Conservation (phyloP, 92 coral and sea anemone genomes). For the Porites divaricata region DNA sequence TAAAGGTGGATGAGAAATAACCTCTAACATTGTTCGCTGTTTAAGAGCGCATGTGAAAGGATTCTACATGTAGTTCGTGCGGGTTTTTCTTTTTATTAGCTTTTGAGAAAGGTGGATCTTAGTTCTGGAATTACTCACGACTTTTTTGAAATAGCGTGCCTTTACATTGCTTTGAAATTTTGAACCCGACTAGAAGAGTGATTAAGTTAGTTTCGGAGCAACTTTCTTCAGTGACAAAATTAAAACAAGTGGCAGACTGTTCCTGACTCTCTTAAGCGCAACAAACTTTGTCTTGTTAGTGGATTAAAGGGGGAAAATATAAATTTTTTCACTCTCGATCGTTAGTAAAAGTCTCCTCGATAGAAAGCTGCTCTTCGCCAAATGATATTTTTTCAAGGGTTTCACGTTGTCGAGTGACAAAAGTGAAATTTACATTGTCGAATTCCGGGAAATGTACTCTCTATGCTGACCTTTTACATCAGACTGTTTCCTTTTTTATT, state of each 20-base stretch:
- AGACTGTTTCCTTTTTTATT: neutral
- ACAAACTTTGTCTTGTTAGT: neutral
- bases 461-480: neutral
- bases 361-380: neutral
- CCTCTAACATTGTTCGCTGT: neutral
- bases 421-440: constrained; percentile 32
- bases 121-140: neutral
- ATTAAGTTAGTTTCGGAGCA: neutral
- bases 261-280: neutral
- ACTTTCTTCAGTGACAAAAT: neutral
- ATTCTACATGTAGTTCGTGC: neutral
- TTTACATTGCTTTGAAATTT: neutral
- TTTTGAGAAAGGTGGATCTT: neutral
- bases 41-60: constrained; percentile 12
- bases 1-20: constrained; percentile 1
- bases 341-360: neutral
- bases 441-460: constrained; percentile 29
- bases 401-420: neutral
- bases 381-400: neutral
- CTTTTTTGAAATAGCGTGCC: neutral
- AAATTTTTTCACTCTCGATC: neutral
- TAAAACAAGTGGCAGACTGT: neutral
- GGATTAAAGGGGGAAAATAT: neutral
- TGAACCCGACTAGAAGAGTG: neutral
- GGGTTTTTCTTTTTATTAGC: neutral